These are phyloP conservation scores for Xyliphius kryptos DNA, from an alignment of 2,113 vertebrate species.

Conservation along the genomic window DNA sequence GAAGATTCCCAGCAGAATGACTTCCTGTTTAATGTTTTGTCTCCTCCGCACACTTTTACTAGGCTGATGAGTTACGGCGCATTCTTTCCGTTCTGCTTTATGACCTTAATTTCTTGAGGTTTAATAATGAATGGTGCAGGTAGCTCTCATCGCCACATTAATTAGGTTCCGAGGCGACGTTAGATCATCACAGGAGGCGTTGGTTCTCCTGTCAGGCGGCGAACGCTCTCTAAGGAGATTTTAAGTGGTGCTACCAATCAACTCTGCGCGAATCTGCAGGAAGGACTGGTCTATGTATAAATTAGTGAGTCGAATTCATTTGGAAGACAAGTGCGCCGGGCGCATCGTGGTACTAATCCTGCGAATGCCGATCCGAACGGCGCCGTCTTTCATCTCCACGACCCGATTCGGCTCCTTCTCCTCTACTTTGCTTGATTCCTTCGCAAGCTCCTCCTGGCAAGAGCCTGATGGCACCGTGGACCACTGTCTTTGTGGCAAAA, in stretches of 20 bases:
- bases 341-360: background rate
- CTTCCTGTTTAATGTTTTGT: too few relatives aligned
- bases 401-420: background rate
- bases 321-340: background rate
- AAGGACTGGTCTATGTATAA: conserved; percentile 1
- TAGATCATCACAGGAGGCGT: conserved; percentile 17
- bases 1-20: too few relatives aligned
- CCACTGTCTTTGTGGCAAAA: conserved; percentile 64
- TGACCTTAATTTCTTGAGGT: conserved; percentile 43
- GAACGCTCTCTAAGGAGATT: conserved; percentile 22
- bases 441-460: conserved; percentile 40
- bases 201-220: conserved; percentile 11
- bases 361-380: conserved; percentile 10
- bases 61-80: background rate
- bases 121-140: conserved; percentile 48
- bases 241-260: conserved; percentile 28
- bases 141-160: conserved; percentile 5
- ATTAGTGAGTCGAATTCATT: conserved; percentile 6
- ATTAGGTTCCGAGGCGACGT: conserved; percentile 15
- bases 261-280: conserved; percentile 20
- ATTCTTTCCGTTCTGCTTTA: conserved; percentile 44
- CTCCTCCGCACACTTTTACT: too few relatives aligned
- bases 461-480: conserved; percentile 36
- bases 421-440: conserved; percentile 7
- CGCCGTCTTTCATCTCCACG: background rate